Evolutionary conservation across 2,888 invertebrate genomes (phyloP).

Genomic region (Cybosia mesomella): DNA sequence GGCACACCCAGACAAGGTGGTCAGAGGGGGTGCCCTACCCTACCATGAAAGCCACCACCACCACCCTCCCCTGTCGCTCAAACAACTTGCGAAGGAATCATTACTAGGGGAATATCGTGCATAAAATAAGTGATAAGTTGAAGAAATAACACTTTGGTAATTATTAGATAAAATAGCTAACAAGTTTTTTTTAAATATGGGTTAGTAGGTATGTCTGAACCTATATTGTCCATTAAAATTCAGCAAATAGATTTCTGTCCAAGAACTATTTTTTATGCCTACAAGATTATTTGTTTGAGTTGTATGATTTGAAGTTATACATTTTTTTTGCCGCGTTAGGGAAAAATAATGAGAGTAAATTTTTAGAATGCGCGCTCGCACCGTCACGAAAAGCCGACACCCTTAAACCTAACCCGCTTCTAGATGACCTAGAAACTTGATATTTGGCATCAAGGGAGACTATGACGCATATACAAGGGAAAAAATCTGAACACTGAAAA

Average conservation of each 20-base stretch:
- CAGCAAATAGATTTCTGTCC: background rate
- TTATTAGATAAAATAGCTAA: background rate
- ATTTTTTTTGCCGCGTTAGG: too few relatives aligned
- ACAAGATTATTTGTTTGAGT: too few relatives aligned
- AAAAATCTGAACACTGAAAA: too few relatives aligned
- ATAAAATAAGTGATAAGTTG: background rate
- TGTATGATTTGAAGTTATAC: too few relatives aligned
- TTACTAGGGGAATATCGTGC: background rate
- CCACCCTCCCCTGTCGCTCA: slow-evolving; percentile 19
- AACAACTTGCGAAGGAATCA: background rate
- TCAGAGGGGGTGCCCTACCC: slow-evolving; percentile 46
- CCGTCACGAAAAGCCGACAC: too few relatives aligned
- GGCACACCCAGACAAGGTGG: slow-evolving; percentile 61
- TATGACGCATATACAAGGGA: too few relatives aligned
- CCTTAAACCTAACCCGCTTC: too few relatives aligned
- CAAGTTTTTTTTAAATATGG: background rate
- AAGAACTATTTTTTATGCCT: background rate
- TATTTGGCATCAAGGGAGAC: too few relatives aligned
- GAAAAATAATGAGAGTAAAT: too few relatives aligned
- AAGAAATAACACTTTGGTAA: too few relatives aligned
- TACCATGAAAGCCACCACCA: slow-evolving; percentile 8
- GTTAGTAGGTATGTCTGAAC: background rate
- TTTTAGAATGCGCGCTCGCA: too few relatives aligned
- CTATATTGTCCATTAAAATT: background rate
- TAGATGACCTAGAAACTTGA: too few relatives aligned